phyloP scores from a whole-genome alignment of 2,888 invertebrate genomes.

The Lutraria lutraria region DNA sequence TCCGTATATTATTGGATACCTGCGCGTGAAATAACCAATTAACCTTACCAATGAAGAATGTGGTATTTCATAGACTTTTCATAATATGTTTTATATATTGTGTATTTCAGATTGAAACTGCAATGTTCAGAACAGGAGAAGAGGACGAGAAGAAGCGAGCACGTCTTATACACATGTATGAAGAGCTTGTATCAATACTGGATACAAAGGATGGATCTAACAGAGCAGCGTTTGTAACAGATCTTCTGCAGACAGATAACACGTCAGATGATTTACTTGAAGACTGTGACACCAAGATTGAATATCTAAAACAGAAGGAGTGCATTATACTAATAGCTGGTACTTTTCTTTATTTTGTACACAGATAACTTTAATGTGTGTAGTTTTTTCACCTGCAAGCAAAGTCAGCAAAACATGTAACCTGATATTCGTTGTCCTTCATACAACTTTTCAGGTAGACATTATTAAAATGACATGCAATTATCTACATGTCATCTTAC shows the following conservation, averaged over 20 bases:
- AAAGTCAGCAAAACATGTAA: too few relatives aligned
- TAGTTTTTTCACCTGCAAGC: too few relatives aligned
- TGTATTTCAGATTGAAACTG: constrained; percentile 60
- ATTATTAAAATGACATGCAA: too few relatives aligned
- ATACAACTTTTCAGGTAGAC: too few relatives aligned
- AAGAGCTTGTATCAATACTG: constrained; percentile 51
- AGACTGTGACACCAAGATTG: constrained; percentile 56
- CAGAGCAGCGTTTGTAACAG: constrained; percentile 44
- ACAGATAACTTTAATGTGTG: too few relatives aligned
- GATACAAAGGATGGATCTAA: constrained; percentile 38
- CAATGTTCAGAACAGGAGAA: constrained; percentile 53
- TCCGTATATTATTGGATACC: too few relatives aligned
- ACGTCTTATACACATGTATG: constrained; percentile 62
- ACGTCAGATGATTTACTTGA: constrained; percentile 50
- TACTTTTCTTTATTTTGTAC: neutral
- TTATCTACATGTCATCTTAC: too few relatives aligned
- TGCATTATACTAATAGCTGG: constrained; percentile 66
- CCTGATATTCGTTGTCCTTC: too few relatives aligned
- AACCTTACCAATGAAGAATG: too few relatives aligned
- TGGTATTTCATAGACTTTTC: too few relatives aligned
- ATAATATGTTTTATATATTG: too few relatives aligned
- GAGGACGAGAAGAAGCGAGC: constrained; percentile 66
- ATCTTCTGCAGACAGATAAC: constrained; percentile 55
- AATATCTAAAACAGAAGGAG: constrained; percentile 47
- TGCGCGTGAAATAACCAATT: too few relatives aligned